Percentiles rank a stretch among this genome's conserved stretches.
phyloP scores from a whole-genome alignment of 2,888 invertebrate genomes.

The Mesopsocus fuscifrons region DNA sequence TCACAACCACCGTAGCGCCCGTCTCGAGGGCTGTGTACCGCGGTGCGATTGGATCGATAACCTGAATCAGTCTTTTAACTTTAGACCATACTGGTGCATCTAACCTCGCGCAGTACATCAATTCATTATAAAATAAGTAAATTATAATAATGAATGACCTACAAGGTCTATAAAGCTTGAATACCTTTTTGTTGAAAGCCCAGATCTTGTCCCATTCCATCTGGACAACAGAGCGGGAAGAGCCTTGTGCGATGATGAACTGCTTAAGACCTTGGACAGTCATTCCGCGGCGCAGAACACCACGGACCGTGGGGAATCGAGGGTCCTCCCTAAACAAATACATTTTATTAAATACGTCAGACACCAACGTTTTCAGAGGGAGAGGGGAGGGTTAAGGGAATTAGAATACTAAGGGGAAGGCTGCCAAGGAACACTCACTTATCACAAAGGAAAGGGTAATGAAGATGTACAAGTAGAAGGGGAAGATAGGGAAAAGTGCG shows the following conservation, averaged over 20 bases:
- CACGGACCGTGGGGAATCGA: slow-evolving; percentile 93
- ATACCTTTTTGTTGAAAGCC: slow-evolving; percentile 94
- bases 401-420: too few species aligned
- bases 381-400: too few species aligned
- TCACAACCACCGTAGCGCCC: slow-evolving; percentile 40
- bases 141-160: slow-evolving; percentile 8
- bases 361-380: too few species aligned
- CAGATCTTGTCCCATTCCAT: slow-evolving; percentile 99
- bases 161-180: too few species aligned
- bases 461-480: too few species aligned
- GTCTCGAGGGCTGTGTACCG: slow-evolving; percentile 71
- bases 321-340: slow-evolving; percentile 99
- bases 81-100: not conserved
- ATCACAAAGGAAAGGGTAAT: too few species aligned
- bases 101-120: too few species aligned
- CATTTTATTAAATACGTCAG: too few species aligned
- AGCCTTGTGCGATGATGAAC: slow-evolving; percentile 96
- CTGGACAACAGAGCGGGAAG: slow-evolving; percentile 89
- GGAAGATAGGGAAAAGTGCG: too few species aligned
- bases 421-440: too few species aligned
- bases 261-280: slow-evolving; percentile 91
- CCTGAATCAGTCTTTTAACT: too few species aligned
- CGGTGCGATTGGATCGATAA: slow-evolving; percentile 90
- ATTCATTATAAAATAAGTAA: too few species aligned
- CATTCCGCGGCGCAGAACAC: slow-evolving; percentile 89